Evolutionary conservation across 2,113 vertebrate species (phyloP).

Genomic region (Archilochus colubris): DNA sequence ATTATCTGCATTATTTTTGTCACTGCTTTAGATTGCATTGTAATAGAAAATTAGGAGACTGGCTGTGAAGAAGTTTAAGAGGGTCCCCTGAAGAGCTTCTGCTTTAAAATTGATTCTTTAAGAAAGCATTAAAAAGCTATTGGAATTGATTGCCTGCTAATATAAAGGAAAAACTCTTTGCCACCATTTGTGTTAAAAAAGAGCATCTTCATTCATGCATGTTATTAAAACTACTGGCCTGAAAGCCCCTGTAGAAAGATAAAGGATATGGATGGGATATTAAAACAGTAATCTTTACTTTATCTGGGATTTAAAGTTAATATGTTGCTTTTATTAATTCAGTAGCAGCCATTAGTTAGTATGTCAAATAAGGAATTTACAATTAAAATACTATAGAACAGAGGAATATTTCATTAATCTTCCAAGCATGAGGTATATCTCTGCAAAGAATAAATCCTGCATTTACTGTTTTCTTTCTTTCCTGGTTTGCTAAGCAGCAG

Average conservation of each 20-base stretch:
- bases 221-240: slow-evolving; percentile 92
- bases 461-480: slow-evolving; percentile 68
- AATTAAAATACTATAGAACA: slow-evolving; percentile 78
- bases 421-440: slow-evolving; percentile 61
- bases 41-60: slow-evolving; percentile 84
- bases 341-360: slow-evolving; percentile 79
- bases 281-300: slow-evolving; percentile 81
- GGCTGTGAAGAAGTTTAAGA: slow-evolving; percentile 82
- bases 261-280: slow-evolving; percentile 84
- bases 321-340: slow-evolving; percentile 83
- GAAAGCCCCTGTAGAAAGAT: slow-evolving; percentile 85
- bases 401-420: slow-evolving; percentile 78
- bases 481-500: slow-evolving; percentile 40
- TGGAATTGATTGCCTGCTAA: slow-evolving; percentile 90
- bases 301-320: slow-evolving; percentile 82
- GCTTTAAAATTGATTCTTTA: slow-evolving; percentile 86
- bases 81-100: slow-evolving; percentile 83
- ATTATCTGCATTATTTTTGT: slow-evolving; percentile 92
- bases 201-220: slow-evolving; percentile 88
- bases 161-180: slow-evolving; percentile 83
- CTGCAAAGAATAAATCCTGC: slow-evolving; percentile 62
- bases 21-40: slow-evolving; percentile 83
- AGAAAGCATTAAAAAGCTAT: slow-evolving; percentile 90
- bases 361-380: slow-evolving; percentile 78
- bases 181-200: slow-evolving; percentile 85